A percentile compares a stretch with the other conserved stretches of the same genome.
Conservation (phyloP, 2,888 invertebrate genomes). For the Drosophila colorata region DNA sequence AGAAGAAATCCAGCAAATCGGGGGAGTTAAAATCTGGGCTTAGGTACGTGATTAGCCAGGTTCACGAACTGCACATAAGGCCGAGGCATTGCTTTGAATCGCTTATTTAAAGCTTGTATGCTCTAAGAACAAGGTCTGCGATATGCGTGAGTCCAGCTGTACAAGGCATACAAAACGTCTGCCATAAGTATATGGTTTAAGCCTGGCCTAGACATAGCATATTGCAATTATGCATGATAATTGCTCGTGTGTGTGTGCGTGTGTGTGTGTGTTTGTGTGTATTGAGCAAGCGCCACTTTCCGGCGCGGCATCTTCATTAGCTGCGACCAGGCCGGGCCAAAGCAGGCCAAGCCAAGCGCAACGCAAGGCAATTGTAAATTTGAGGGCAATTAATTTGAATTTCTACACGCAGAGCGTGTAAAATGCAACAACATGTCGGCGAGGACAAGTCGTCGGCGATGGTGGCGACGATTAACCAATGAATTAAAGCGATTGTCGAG, state of each 20-base stretch:
- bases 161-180: no score
- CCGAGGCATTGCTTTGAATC: no score
- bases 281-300: slow-evolving; percentile 48
- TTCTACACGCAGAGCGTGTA: slow-evolving; percentile 80
- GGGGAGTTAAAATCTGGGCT: no score
- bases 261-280: slow-evolving; percentile 5
- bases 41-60: no score
- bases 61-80: no score
- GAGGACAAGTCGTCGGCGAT: slow-evolving; percentile 57
- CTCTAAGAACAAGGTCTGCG: neutral
- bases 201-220: slow-evolving; percentile 16
- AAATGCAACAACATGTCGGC: slow-evolving; percentile 62
- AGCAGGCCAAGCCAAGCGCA: slow-evolving; percentile 63
- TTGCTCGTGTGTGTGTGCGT: slow-evolving; percentile 39
- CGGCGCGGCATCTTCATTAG: slow-evolving; percentile 68
- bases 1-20: no score
- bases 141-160: neutral
- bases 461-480: slow-evolving; percentile 55
- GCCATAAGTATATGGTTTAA: neutral
- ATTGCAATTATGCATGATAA: slow-evolving; percentile 50
- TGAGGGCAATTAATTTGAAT: slow-evolving; percentile 77
- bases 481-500: slow-evolving; percentile 59
- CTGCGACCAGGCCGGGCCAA: slow-evolving; percentile 11
- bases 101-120: neutral
- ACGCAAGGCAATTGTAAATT: slow-evolving; percentile 56